A percentile compares a stretch with the other conserved stretches of the same genome.
These are phyloP conservation scores for Brachionus paranguensis DNA, from an alignment of 1,140 invertebrate species.

Conservation along the genomic window DNA sequence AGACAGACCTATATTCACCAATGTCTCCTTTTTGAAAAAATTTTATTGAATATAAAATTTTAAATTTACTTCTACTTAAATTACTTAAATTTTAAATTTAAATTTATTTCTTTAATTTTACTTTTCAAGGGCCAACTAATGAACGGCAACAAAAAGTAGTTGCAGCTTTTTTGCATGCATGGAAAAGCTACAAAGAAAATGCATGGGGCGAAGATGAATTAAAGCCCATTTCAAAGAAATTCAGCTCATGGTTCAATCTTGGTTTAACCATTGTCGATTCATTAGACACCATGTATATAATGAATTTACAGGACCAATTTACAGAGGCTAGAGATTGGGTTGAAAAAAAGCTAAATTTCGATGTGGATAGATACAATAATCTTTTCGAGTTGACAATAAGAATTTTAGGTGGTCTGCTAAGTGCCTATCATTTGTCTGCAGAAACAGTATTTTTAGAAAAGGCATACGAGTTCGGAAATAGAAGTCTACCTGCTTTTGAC, in stretches of 20 bases:
- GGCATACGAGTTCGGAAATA: conserved; percentile 32
- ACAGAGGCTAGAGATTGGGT: conserved; percentile 88
- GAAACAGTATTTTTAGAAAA: conserved; percentile 38
- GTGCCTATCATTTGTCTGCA: conserved; percentile 85
- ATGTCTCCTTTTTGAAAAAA: no score
- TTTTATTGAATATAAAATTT: no score
- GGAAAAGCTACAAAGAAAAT: conserved; percentile 88
- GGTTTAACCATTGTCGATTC: conserved; percentile 95
- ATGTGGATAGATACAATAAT: conserved; percentile 74
- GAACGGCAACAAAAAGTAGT: conserved; percentile 32
- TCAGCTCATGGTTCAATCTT: conserved; percentile 67
- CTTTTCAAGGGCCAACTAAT: conserved; percentile 2
- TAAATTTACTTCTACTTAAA: no score
- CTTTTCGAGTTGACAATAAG: conserved; percentile 96
- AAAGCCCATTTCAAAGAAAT: conserved; percentile 69
- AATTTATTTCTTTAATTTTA: background rate
- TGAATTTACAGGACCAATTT: conserved; percentile 90
- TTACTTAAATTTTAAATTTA: no score
- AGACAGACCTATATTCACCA: no score
- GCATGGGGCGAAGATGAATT: conserved; percentile 98
- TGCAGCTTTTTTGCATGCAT: conserved; percentile 60
- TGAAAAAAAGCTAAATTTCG: conserved; percentile 72
- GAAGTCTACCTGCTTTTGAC: background rate
- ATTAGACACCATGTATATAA: conserved; percentile 91
- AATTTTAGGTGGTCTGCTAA: conserved; percentile 87